Conservation (phyloP, 92 coral and sea anemone species). For the Porites rus region DNA sequence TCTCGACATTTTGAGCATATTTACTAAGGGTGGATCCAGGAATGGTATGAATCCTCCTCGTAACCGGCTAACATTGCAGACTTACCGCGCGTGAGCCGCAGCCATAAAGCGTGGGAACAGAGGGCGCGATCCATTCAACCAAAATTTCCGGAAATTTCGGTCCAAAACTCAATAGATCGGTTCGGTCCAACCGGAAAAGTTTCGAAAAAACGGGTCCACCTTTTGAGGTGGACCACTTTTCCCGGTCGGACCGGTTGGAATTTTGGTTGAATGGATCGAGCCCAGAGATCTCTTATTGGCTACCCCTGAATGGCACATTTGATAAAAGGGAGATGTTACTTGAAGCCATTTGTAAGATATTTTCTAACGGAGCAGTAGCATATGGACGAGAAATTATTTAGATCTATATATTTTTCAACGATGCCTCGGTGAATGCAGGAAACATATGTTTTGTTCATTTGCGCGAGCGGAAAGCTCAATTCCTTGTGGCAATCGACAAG, state of each 20-base stretch:
- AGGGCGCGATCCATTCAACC: too few species aligned
- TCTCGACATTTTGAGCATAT: too few species aligned
- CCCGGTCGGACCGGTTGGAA: too few species aligned
- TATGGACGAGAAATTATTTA: conserved; percentile 15
- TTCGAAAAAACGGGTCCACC: too few species aligned
- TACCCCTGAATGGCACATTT: conserved; percentile 10
- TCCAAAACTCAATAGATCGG: too few species aligned
- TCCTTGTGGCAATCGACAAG: conserved; percentile 25
- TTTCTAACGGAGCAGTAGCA: conserved; percentile 10
- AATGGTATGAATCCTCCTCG: too few species aligned
- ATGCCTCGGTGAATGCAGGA: conserved; percentile 9
- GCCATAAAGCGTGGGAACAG: not conserved
- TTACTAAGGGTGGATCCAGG: too few species aligned
- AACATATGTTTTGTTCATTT: conserved; percentile 22
- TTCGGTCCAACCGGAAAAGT: too few species aligned
- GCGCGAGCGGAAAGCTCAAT: conserved; percentile 17
- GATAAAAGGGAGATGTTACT: conserved; percentile 4
- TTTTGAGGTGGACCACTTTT: too few species aligned
- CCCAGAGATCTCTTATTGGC: conserved; percentile 26
- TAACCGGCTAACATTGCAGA: not conserved
- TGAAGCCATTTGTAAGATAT: not conserved
- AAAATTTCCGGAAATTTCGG: too few species aligned
- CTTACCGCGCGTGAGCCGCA: not conserved
- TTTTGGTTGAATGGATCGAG: too few species aligned
- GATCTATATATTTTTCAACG: conserved; percentile 34